Conservation (phyloP, 2,888 invertebrate species). For the Hirudinaria manillensis region DNA sequence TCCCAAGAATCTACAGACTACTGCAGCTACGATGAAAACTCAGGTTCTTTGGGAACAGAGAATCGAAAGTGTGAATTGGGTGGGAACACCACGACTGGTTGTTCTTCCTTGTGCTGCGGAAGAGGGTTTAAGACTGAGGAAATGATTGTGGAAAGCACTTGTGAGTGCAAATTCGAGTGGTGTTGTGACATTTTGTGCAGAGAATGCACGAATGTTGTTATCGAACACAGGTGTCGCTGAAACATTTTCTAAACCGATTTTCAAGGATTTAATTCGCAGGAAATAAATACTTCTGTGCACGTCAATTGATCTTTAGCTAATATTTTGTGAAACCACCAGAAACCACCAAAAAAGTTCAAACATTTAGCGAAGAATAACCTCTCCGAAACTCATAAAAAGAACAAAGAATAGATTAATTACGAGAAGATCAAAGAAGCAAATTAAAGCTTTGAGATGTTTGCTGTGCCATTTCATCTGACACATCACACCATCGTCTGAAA, state of each 20-base stretch:
- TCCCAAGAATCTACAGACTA: not conserved
- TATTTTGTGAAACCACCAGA: too few relatives aligned
- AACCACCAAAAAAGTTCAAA: too few relatives aligned
- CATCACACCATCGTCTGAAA: not conserved
- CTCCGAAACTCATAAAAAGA: too few relatives aligned
- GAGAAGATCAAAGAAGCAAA: too few relatives aligned
- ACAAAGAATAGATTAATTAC: too few relatives aligned
- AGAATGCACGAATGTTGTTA: conserved; percentile 9
- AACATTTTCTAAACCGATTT: too few relatives aligned
- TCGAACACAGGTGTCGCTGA: conserved; percentile 13
- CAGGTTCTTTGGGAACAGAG: not conserved
- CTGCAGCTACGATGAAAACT: not conserved
- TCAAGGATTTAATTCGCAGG: too few relatives aligned
- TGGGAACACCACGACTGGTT: not conserved
- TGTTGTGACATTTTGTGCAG: conserved; percentile 30
- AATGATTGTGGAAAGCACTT: not conserved
- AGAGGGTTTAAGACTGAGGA: conserved; percentile 9
- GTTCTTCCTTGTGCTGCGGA: conserved; percentile 21
- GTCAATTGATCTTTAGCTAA: too few relatives aligned
- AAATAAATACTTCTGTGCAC: too few relatives aligned
- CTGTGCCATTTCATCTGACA: too few relatives aligned
- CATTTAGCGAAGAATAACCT: too few relatives aligned
- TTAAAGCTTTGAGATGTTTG: too few relatives aligned
- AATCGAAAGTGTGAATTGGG: not conserved
- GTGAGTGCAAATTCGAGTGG: conserved; percentile 26